Base-by-base conservation (phyloP, 1,140 invertebrate species). In the Bombus waltoni region DNA sequence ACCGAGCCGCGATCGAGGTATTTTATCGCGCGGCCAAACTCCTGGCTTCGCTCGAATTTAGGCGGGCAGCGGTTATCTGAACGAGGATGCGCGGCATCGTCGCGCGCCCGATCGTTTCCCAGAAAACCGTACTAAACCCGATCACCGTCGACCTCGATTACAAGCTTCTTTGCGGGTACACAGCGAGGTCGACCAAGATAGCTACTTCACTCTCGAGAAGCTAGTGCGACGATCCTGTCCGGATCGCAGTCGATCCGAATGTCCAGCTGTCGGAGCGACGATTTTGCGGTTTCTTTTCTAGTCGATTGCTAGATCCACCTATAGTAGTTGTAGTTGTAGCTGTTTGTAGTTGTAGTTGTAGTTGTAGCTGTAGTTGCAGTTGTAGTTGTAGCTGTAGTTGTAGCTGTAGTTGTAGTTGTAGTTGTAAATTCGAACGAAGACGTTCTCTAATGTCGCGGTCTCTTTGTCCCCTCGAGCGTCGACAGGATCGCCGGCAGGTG, bases 401-500 rank as follows among this genome's bases (percentile, higher is more conserved):
- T 6, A 25, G 18, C 1, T 32, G 32, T 32, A 32, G 32, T 32
- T 32, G 32, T 32, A 32, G 32, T 1, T 32, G 32, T 32, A 32
- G 32, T 32, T 32, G 73, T 22, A 53, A 79, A 62, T 42, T 62
- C 42, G 22, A 35, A 85, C 65, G 77, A 85, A 85, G 83, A 80
- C 77, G 68, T 85, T 80, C 68, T 68, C 76, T 40, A 40, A 85
- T 66, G 68, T 80, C 28, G 25, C 35, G 42, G 53, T 47, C 57
- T 66, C 83, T 80, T 80, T 80, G 76, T 73, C 76, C 76, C 35
- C 76, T 13, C 22, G 57, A 59, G 22, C 83, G 83, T 85, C 35
- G 70, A 73, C 59, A 47, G 42, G 44, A 85, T 81, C 70, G 59
- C 62, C 62, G 84, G 79, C 84, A 81, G 84, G 78, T 81, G 84